A percentile compares a stretch with the other conserved stretches of the same genome.
Evolutionary conservation across 1,140 invertebrate genomes (phyloP).

Genomic region (Telenomus remus): DNA sequence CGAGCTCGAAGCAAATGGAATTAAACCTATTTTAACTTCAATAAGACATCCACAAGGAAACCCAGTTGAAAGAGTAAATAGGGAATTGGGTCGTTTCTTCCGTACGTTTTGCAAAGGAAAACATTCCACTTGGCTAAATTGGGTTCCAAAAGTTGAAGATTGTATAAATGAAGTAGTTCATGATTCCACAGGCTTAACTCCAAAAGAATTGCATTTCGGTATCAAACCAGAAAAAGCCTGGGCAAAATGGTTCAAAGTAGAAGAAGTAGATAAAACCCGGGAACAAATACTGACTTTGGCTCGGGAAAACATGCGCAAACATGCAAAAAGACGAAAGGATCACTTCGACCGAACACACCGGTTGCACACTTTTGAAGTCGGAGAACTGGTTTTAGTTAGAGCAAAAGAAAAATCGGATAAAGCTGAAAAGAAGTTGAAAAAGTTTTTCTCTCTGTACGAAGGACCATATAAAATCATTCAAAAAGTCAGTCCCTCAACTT

Average conservation of each 20-base stretch:
- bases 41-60: too few species aligned
- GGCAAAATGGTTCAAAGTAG: neutral
- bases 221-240: conserved; percentile 5
- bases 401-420: neutral
- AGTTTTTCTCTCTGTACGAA: neutral
- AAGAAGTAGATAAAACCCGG: neutral
- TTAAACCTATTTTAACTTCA: too few species aligned
- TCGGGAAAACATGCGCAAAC: neutral
- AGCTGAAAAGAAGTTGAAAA: neutral
- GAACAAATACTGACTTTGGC: conserved; percentile 5
- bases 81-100: too few species aligned
- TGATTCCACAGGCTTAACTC: conserved; percentile 17
- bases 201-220: conserved; percentile 7
- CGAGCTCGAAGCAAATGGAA: too few species aligned
- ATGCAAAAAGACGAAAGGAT: neutral
- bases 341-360: conserved; percentile 60
- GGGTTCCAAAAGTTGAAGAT: conserved; percentile 1
- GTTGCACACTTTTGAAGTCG: neutral
- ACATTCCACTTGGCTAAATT: too few species aligned
- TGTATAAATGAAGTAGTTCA: conserved; percentile 23
- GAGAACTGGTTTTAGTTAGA: neutral
- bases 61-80: too few species aligned
- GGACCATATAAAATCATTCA: neutral
- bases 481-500: neutral
- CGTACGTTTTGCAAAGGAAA: too few species aligned